Percentiles rank a stretch among this genome's conserved stretches.
Evolutionary conservation across 1,140 invertebrate genomes (phyloP).

Genomic region (Drosophila santomea): DNA sequence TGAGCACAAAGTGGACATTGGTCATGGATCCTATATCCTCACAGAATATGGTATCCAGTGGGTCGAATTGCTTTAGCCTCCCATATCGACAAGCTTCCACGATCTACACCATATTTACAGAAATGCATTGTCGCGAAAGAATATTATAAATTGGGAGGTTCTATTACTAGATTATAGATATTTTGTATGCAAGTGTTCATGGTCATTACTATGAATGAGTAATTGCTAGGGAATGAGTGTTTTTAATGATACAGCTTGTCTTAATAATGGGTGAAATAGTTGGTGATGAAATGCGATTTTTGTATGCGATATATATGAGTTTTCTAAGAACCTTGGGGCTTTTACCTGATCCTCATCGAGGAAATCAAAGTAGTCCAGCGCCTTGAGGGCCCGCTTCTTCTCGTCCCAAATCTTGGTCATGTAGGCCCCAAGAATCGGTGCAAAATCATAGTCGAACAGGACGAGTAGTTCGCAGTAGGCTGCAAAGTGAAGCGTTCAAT

Average conservation of each 20-base stretch:
- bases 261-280: too few relatives aligned
- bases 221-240: too few relatives aligned
- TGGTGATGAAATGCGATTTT: too few relatives aligned
- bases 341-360: slow-evolving; percentile 60
- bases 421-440: slow-evolving; percentile 42
- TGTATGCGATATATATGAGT: too few relatives aligned
- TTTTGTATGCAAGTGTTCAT: not conserved
- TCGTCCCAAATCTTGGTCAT: slow-evolving; percentile 71
- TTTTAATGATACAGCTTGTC: too few relatives aligned
- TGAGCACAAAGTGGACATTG: slow-evolving; percentile 77
- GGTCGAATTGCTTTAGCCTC: slow-evolving; percentile 59
- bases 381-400: slow-evolving; percentile 66
- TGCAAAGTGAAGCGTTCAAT: slow-evolving; percentile 58
- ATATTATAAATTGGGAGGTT: not conserved
- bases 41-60: slow-evolving; percentile 69
- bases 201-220: too few relatives aligned
- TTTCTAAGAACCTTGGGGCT: too few relatives aligned
- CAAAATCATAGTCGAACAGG: slow-evolving; percentile 59
- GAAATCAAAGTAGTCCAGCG: slow-evolving; percentile 77
- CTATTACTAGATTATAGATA: not conserved
- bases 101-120: slow-evolving; percentile 34
- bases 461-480: slow-evolving; percentile 71
- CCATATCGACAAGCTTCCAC: slow-evolving; percentile 62
- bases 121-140: not conserved
- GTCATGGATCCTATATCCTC: slow-evolving; percentile 65